phyloP scores from a whole-genome alignment of 2,113 vertebrate genomes.

The Ailuropoda melanoleuca region DNA sequence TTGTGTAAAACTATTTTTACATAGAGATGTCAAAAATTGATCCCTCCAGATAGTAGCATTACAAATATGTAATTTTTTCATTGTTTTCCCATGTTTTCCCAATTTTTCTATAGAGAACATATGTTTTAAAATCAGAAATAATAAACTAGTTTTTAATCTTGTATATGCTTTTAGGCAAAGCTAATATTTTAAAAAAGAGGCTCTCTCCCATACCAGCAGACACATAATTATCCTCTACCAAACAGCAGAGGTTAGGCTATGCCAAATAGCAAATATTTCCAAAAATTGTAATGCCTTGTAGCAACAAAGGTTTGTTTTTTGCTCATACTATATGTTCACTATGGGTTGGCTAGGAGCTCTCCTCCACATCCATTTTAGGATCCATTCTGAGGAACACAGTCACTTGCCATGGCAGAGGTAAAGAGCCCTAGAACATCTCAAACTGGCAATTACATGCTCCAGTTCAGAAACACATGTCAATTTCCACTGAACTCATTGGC shows the following conservation, averaged over 20 bases:
- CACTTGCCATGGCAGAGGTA: neutral
- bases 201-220: neutral
- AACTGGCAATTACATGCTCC: neutral
- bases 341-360: neutral
- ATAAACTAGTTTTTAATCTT: conserved; percentile 16
- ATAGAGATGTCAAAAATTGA: conserved; percentile 3
- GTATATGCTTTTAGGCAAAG: neutral
- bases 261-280: neutral
- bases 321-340: neutral
- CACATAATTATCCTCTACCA: neutral
- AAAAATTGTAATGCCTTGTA: neutral
- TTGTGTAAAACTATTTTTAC: neutral
- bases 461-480: neutral
- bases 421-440: neutral
- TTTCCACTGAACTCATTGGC: neutral
- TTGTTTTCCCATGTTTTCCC: neutral
- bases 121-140: conserved; percentile 1
- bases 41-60: neutral
- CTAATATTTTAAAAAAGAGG: neutral
- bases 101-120: neutral
- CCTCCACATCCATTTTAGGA: neutral
- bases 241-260: neutral
- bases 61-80: neutral
- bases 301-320: neutral
- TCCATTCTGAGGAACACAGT: neutral